These are phyloP conservation scores for Lycocerus yunnanus DNA, from an alignment of 2,888 invertebrate genomes.

Conservation along the genomic window DNA sequence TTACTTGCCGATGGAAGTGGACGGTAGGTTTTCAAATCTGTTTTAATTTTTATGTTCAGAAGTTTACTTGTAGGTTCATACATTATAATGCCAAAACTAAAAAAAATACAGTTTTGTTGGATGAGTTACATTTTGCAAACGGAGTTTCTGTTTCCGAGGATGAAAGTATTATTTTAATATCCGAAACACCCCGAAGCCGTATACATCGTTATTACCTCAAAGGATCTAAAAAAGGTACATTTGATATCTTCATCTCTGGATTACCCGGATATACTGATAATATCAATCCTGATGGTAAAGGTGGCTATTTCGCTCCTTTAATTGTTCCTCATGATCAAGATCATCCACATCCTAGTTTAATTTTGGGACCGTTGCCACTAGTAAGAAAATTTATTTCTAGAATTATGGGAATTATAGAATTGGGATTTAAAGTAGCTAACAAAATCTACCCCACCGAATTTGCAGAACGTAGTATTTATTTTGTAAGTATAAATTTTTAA, in stretches of 20 bases:
- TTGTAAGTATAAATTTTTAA: slow-evolving; percentile 55
- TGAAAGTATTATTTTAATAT: slow-evolving; percentile 79
- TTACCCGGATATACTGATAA: slow-evolving; percentile 80
- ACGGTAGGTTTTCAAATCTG: slow-evolving; percentile 63
- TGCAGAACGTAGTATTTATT: slow-evolving; percentile 65
- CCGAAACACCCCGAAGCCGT: slow-evolving; percentile 70
- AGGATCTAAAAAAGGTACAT: slow-evolving; percentile 79
- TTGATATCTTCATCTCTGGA: slow-evolving; percentile 80
- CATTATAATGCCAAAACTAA: slow-evolving; percentile 80
- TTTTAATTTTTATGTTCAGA: slow-evolving; percentile 26
- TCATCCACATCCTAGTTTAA: slow-evolving; percentile 61
- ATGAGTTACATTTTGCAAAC: slow-evolving; percentile 84
- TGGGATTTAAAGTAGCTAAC: slow-evolving; percentile 67
- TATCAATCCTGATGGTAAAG: slow-evolving; percentile 58
- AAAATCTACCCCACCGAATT: slow-evolving; percentile 68
- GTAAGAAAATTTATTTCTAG: slow-evolving; percentile 69
- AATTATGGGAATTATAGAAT: slow-evolving; percentile 62
- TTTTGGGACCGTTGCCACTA: slow-evolving; percentile 65
- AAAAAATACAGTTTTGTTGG: slow-evolving; percentile 73
- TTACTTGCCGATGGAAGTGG: slow-evolving; percentile 79
- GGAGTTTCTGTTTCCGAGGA: slow-evolving; percentile 82
- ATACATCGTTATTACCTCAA: slow-evolving; percentile 78
- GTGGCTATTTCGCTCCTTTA: slow-evolving; percentile 70
- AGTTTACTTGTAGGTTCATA: slow-evolving; percentile 66
- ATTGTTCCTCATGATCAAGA: slow-evolving; percentile 60